Evolutionary conservation across 2,888 invertebrate species (phyloP).

Genomic region (Drosophila merina): DNA sequence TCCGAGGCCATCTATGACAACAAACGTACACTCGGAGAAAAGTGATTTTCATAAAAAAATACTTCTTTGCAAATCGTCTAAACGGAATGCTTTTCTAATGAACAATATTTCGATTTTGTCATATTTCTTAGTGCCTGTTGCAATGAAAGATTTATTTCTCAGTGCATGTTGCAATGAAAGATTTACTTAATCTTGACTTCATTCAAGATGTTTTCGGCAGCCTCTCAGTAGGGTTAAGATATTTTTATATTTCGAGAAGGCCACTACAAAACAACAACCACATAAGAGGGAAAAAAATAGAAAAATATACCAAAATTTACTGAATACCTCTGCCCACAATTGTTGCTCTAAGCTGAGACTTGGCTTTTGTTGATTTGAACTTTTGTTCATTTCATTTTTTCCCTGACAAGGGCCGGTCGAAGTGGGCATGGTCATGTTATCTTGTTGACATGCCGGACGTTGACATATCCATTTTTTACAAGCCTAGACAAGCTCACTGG

Average conservation of each 20-base stretch:
- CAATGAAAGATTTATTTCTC: not conserved
- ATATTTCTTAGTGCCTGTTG: too few relatives aligned
- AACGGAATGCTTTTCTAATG: not conserved
- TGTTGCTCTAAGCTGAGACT: constrained; percentile 47
- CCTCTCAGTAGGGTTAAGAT: constrained; percentile 35
- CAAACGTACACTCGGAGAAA: constrained; percentile 9
- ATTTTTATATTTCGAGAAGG: constrained; percentile 8
- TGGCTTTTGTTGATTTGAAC: constrained; percentile 66
- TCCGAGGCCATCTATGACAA: constrained; percentile 28
- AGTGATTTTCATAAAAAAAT: not conserved
- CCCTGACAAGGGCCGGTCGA: constrained; percentile 39
- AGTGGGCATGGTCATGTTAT: constrained; percentile 59
- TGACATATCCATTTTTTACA: constrained; percentile 75
- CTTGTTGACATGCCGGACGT: constrained; percentile 74
- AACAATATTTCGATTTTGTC: too few relatives aligned
- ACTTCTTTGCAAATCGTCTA: not conserved
- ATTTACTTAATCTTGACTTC: constrained; percentile 33
- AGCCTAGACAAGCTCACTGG: constrained; percentile 42
- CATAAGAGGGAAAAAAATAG: not conserved
- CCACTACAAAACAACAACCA: constrained; percentile 27
- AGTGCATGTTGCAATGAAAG: constrained; percentile 13
- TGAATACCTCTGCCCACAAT: constrained; percentile 41
- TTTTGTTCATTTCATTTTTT: constrained; percentile 42
- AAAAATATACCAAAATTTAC: not conserved
- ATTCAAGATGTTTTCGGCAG: constrained; percentile 43